A percentile compares a stretch with the other conserved stretches of the same genome.
Evolutionary conservation across 2,888 invertebrate species (phyloP).

Genomic region (Callyntrura sp.): DNA sequence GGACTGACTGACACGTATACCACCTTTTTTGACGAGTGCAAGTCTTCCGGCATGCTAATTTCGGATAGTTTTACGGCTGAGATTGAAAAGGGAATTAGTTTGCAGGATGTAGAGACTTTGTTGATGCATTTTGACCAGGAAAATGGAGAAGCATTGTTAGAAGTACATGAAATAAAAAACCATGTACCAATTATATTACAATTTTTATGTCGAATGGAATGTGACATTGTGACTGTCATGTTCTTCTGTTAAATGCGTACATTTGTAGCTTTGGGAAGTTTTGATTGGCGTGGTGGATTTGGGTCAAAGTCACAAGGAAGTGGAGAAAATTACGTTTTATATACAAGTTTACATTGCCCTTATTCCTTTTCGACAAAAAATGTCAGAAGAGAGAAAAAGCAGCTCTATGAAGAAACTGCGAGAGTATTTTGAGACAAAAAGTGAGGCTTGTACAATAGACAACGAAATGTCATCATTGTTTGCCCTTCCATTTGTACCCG

Average conservation of each 20-base stretch:
- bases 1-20: constrained; percentile 80
- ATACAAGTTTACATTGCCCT: constrained; percentile 80
- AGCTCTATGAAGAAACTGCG: constrained; percentile 74
- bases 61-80: constrained; percentile 67
- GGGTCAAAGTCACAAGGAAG: constrained; percentile 54
- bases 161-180: constrained; percentile 66
- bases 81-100: constrained; percentile 64
- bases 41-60: constrained; percentile 73
- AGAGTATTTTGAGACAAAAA: constrained; percentile 80
- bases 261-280: constrained; percentile 73
- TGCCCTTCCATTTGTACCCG: constrained; percentile 82
- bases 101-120: constrained; percentile 79
- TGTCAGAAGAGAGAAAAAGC: constrained; percentile 70
- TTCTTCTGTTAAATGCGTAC: not conserved
- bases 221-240: not conserved
- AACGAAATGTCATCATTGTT: constrained; percentile 81
- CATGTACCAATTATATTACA: no score
- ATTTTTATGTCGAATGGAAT: no score
- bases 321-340: constrained; percentile 79
- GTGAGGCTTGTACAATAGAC: constrained; percentile 81
- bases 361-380: constrained; percentile 80
- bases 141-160: constrained; percentile 78
- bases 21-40: constrained; percentile 81
- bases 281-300: constrained; percentile 62
- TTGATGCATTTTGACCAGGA: constrained; percentile 82